Evolutionary conservation across 2,113 vertebrate genomes (phyloP), one percentile per base, ranked within the genome.

Genomic region (Pseudois nayaur): DNA sequence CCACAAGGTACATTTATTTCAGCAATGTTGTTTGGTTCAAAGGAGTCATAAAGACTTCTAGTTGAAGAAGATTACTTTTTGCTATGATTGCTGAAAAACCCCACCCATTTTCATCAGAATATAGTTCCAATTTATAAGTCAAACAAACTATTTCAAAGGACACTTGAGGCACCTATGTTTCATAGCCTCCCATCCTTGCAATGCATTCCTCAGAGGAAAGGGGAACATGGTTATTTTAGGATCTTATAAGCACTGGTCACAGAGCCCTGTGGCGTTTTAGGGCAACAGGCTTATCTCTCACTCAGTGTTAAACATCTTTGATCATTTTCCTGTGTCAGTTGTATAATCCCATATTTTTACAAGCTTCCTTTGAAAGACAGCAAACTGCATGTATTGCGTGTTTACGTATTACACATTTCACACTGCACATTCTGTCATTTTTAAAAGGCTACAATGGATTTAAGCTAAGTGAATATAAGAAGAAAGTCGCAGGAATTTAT

Each of bases 401-500:
- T 85, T 94, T 85, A 33, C 19, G 82, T 87, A 82, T 40, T n/a
- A 8, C 48, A 3, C 60, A 43, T 45, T 87, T 87, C 16, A 43
- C 33, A 82, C 57, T 86, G 13, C 11, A 50, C 17, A 17, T 91
- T 64, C 48, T 94, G 89, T 43, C 79, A 36, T 74, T 64, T 81
- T 71, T 88, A 91, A 79, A 25, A 33, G 14, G 8, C 67, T 78
- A 27, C 12, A n/a, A 9, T 91, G 52, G 21, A 55, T 81, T 91
- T 92, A 17, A 79, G 43, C 10, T 87, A 95, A 88, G 64, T 54
- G 17, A 86, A 92, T 67, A 33, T 31, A 91, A 79, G 25, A 91
- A 54, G 19, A 79, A 95, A 93, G 36, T 54, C 71, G 83, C 15
- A 97, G 17, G 33, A 93, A 91, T n/a, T 92, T 87, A 90, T 82